Conservation (phyloP, 2,888 invertebrate genomes). For the Dasypolia templi region DNA sequence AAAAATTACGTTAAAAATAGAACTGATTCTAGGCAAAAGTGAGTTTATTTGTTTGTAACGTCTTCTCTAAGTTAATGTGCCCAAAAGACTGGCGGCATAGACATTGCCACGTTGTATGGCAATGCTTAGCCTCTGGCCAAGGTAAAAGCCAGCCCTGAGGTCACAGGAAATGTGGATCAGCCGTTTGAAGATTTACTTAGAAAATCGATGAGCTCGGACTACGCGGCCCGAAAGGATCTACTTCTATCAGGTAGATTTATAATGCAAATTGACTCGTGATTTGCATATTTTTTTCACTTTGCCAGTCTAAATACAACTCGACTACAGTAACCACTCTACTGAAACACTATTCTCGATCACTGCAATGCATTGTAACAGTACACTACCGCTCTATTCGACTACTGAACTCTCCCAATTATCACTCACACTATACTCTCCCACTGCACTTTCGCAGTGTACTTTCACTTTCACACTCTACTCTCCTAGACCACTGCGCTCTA, state of each 20-base stretch:
- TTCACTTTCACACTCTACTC: not conserved
- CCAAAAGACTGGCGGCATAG: too few relatives aligned
- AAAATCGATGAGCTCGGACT: too few relatives aligned
- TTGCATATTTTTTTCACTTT: not conserved
- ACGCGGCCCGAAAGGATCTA: too few relatives aligned
- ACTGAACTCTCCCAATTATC: rapidly evolving
- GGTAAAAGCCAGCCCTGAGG: too few relatives aligned
- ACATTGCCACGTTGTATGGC: too few relatives aligned
- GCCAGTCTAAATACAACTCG: not conserved
- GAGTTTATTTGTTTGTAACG: too few relatives aligned
- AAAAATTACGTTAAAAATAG: too few relatives aligned
- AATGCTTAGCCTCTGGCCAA: too few relatives aligned
- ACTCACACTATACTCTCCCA: not conserved
- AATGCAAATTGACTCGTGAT: not conserved
- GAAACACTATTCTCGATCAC: not conserved
- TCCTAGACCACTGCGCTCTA: not conserved
- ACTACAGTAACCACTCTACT: not conserved
- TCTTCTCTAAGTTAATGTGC: too few relatives aligned
- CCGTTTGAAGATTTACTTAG: too few relatives aligned
- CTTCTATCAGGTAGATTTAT: not conserved
- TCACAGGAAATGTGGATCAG: too few relatives aligned
- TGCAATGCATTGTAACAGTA: not conserved
- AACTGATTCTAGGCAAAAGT: too few relatives aligned
- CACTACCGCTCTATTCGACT: not conserved
- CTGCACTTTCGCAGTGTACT: not conserved